A percentile compares a stretch with the other conserved stretches of the same genome.
Conservation (phyloP, 2,113 vertebrate species). For the Tetrax tetrax region DNA sequence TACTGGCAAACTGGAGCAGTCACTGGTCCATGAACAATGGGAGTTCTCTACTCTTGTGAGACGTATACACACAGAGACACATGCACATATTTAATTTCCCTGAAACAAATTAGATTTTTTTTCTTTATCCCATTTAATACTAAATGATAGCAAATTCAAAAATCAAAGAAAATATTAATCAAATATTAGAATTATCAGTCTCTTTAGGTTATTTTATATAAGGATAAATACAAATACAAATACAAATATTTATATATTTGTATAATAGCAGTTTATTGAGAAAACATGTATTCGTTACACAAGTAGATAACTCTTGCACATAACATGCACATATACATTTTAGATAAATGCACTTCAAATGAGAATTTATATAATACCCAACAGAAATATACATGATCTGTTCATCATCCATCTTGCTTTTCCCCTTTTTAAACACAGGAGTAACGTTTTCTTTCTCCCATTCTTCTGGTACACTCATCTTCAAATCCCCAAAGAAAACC, state of each 20-base stretch:
- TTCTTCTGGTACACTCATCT: neutral
- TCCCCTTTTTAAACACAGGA: neutral
- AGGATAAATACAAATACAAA: neutral
- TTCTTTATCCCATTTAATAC: neutral
- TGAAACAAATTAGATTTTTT: neutral
- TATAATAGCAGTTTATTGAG: neutral
- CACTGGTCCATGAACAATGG: conserved; percentile 21
- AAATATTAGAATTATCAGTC: neutral
- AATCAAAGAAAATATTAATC: neutral
- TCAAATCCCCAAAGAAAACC: neutral
- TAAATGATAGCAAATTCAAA: neutral
- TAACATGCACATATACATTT: neutral
- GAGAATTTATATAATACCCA: neutral
- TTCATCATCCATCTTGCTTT: neutral
- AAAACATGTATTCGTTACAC: neutral
- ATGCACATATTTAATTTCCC: neutral
- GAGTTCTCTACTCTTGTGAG: conserved; percentile 17
- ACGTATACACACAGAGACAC: too few relatives aligned
- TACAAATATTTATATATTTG: neutral
- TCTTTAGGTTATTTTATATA: neutral
- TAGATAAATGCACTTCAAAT: neutral
- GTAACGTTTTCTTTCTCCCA: fast-evolving
- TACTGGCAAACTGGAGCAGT: conserved; percentile 14
- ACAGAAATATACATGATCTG: neutral
- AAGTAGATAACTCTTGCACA: neutral